These are phyloP conservation scores for Dusona sp. DNA, from an alignment of 2,888 invertebrate species.

Conservation along the genomic window DNA sequence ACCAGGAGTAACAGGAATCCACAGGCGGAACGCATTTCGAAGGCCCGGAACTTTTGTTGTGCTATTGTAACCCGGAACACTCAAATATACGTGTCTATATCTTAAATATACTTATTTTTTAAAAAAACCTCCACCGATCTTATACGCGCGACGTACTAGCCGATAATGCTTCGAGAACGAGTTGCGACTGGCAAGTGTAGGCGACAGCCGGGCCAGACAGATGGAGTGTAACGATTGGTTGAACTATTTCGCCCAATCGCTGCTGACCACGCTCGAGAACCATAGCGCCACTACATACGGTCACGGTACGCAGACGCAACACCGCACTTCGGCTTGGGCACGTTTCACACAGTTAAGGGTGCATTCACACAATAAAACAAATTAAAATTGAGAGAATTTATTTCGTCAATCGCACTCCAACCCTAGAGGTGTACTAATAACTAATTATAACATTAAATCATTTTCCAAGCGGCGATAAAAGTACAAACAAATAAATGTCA, in stretches of 20 bases:
- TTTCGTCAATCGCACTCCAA: neutral
- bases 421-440: neutral
- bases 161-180: slow-evolving; percentile 79
- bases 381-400: neutral
- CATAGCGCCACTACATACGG: slow-evolving; percentile 70
- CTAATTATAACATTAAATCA: neutral
- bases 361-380: slow-evolving; percentile 3
- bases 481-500: neutral
- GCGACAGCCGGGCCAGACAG: slow-evolving; percentile 86
- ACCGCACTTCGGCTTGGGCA: slow-evolving; percentile 52
- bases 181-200: slow-evolving; percentile 80
- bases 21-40: slow-evolving; percentile 86
- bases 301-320: slow-evolving; percentile 79
- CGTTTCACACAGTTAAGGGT: slow-evolving; percentile 22
- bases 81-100: slow-evolving; percentile 27
- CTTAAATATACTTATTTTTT: slow-evolving; percentile 17
- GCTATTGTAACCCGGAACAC: slow-evolving; percentile 52
- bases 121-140: slow-evolving; percentile 63
- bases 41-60: slow-evolving; percentile 1
- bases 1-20: slow-evolving; percentile 87
- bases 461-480: neutral
- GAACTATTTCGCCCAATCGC: slow-evolving; percentile 86
- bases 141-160: slow-evolving; percentile 81
- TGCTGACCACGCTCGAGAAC: slow-evolving; percentile 89
- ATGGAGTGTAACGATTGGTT: slow-evolving; percentile 89